Conservation (phyloP, 2,113 vertebrate genomes). For the Rafetus swinhoei region DNA sequence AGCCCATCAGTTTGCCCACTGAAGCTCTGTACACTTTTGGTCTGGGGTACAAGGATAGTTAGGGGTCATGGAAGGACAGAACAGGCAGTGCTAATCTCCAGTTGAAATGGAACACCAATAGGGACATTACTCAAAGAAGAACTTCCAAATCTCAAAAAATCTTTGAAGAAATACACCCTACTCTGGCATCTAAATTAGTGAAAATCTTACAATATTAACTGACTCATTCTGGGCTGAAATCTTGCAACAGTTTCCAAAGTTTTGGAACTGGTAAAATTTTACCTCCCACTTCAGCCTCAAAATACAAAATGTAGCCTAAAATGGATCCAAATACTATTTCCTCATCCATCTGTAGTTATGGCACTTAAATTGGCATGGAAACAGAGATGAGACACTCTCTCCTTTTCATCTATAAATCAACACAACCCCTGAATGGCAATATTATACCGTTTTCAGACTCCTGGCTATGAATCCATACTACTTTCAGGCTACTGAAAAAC, state of each 20-base stretch:
- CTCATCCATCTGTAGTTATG: background rate
- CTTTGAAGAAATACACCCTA: background rate
- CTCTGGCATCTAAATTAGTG: background rate
- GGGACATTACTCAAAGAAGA: background rate
- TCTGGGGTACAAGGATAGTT: too few species aligned
- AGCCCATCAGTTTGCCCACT: background rate
- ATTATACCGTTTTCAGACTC: background rate
- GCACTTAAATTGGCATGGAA: background rate
- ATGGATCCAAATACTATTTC: conserved; percentile 25
- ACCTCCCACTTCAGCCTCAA: background rate
- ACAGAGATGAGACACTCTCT: conserved; percentile 8
- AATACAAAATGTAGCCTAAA: conserved; percentile 9
- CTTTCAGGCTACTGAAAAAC: conserved; percentile 2
- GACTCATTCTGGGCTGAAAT: too few species aligned
- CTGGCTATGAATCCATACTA: background rate
- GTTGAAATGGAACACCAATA: background rate
- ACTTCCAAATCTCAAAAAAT: background rate
- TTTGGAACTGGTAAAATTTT: background rate
- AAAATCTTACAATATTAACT: background rate
- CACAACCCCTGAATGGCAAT: conserved; percentile 1
- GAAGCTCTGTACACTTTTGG: too few species aligned
- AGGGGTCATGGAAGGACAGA: too few species aligned
- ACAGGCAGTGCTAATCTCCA: background rate
- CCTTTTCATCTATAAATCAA: background rate
- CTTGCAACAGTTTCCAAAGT: too few species aligned